Evolutionary conservation across 2,113 vertebrate species (phyloP).

Genomic region (Misgurnus mizolepis): DNA sequence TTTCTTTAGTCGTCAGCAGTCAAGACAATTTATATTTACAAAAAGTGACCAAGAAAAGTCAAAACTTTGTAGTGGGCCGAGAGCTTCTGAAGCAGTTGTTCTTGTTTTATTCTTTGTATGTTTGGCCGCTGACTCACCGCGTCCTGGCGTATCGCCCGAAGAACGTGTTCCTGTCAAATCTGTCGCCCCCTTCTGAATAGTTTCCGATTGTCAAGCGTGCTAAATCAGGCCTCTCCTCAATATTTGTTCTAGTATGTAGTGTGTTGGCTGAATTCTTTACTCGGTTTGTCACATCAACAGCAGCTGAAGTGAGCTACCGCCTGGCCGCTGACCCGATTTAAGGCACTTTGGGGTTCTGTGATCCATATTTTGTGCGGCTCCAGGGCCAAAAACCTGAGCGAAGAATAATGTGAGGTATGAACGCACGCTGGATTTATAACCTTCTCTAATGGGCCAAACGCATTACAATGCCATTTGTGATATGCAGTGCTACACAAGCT

Average conservation of each 20-base stretch:
- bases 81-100: no score
- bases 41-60: neutral
- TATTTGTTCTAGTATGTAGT: neutral
- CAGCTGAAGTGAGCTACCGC: constrained; percentile 4
- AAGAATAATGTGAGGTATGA: constrained; percentile 47
- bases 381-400: constrained; percentile 45
- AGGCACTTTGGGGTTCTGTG: constrained; percentile 42
- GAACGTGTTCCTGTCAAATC: neutral
- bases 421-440: constrained; percentile 48
- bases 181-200: neutral
- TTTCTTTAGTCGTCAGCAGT: no score
- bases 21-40: no score
- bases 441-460: constrained; percentile 52
- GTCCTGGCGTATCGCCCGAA: neutral
- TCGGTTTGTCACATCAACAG: constrained; percentile 19
- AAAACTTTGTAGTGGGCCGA: no score
- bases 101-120: neutral
- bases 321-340: constrained; percentile 1
- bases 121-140: neutral
- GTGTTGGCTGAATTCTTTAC: neutral
- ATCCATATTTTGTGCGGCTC: constrained; percentile 47
- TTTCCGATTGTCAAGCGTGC: neutral
- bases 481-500: constrained; percentile 47
- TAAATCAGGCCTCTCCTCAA: neutral
- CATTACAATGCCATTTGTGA: constrained; percentile 58